Conservation (phyloP, 2,797 vertebrate species). For the Sarcoramphus papa region DNA sequence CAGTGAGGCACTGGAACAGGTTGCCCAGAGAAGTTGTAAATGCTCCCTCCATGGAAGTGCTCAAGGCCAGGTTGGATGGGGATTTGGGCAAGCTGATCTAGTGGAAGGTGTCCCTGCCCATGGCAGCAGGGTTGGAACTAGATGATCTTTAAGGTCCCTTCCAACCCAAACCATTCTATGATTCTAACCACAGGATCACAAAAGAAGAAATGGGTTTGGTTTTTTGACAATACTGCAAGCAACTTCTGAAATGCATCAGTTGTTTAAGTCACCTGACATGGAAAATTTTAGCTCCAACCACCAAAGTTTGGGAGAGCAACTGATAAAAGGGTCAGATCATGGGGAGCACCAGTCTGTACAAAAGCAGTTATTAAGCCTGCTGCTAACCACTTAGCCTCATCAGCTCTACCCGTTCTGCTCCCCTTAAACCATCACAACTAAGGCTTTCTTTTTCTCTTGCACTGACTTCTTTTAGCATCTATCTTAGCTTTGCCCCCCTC, state of each 20-base stretch:
- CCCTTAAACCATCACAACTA: not conserved
- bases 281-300: not conserved
- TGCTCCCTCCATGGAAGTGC: no score
- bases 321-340: not conserved
- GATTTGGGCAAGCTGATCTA: no score
- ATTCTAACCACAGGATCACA: not conserved
- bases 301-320: not conserved
- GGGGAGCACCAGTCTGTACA: not conserved
- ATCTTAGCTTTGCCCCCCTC: not conserved
- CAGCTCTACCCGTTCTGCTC: not conserved
- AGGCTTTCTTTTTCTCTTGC: not conserved
- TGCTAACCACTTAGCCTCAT: not conserved
- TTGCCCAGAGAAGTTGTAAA: no score
- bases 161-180: no score
- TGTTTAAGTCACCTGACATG: not conserved
- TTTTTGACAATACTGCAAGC: not conserved
- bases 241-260: not conserved
- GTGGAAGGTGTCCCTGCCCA: no score
- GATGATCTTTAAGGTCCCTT: no score
- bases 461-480: not conserved
- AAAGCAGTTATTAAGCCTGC: not conserved
- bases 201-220: not conserved
- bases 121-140: no score
- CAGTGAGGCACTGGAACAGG: no score
- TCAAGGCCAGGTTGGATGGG: no score